phyloP scores from a whole-genome alignment of 2,888 invertebrate genomes.

The Mesorhabditis belari region DNA sequence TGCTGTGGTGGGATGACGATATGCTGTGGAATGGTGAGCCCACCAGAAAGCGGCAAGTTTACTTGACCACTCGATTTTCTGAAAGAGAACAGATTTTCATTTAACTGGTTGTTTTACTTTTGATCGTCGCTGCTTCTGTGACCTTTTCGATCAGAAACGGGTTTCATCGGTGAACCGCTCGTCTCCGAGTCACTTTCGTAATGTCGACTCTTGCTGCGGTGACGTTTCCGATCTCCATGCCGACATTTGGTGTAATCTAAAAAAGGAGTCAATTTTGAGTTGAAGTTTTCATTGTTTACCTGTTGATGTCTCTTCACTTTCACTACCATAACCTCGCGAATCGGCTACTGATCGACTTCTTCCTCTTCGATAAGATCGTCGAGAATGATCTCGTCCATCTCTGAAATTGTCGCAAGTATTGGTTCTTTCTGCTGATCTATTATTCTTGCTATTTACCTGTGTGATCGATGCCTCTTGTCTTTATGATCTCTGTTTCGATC shows the following conservation, averaged over 20 bases:
- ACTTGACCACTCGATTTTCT: not conserved
- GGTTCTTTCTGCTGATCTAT: not conserved
- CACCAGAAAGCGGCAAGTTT: conserved; percentile 15
- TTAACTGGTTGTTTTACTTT: not conserved
- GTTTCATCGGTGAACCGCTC: not conserved
- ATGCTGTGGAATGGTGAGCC: conserved; percentile 48
- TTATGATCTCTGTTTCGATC: not conserved
- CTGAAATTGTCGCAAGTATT: too few relatives aligned
- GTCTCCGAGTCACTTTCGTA: not conserved
- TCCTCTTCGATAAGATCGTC: not conserved
- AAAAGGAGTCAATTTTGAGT: too few relatives aligned
- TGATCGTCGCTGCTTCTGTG: conserved; percentile 6
- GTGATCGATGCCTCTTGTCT: not conserved
- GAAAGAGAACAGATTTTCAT: not conserved
- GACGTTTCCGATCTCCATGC: not conserved
- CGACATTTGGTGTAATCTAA: not conserved
- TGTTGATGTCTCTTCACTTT: not conserved
- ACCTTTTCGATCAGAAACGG: not conserved
- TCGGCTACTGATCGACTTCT: not conserved
- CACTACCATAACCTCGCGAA: not conserved
- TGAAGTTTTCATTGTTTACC: not conserved
- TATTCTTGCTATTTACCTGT: too few relatives aligned
- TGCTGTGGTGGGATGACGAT: conserved; percentile 48
- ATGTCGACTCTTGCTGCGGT: not conserved
- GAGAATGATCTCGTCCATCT: not conserved